Evolutionary conservation across 1,140 invertebrate species (phyloP).

Genomic region (Lamellibrachia luymesi): DNA sequence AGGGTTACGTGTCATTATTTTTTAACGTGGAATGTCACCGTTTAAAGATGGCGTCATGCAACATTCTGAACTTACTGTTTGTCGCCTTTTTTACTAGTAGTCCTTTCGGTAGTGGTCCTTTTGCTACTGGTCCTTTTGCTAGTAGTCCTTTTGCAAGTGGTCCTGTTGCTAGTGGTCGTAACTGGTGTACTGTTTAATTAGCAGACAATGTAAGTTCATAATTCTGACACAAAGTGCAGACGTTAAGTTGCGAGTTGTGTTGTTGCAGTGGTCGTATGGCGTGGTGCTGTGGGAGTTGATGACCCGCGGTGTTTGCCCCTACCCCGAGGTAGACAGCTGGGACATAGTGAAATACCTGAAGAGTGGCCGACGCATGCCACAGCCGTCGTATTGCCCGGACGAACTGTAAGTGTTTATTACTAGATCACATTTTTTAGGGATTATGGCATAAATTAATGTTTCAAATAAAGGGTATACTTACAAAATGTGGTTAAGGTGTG

Average conservation of each 20-base stretch:
- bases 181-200: too few relatives aligned
- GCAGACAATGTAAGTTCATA: neutral
- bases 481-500: neutral
- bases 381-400: constrained; percentile 45
- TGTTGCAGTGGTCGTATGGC: constrained; percentile 53
- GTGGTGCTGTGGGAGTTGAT: constrained; percentile 54
- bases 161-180: too few relatives aligned
- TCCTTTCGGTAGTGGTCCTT: too few relatives aligned
- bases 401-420: constrained; percentile 31
- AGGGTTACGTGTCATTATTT: too few relatives aligned
- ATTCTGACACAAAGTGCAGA: neutral
- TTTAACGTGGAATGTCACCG: too few relatives aligned
- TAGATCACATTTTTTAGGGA: neutral
- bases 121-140: too few relatives aligned
- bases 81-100: too few relatives aligned
- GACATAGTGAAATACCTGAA: constrained; percentile 43
- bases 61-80: too few relatives aligned
- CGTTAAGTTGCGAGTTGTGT: neutral
- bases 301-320: constrained; percentile 53
- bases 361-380: constrained; percentile 39
- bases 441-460: neutral
- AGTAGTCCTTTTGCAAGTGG: too few relatives aligned
- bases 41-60: too few relatives aligned
- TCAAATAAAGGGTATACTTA: neutral
- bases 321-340: constrained; percentile 43